phyloP scores from a whole-genome alignment of 2,797 vertebrate species.

The Pangasius sanitwongsei region DNA sequence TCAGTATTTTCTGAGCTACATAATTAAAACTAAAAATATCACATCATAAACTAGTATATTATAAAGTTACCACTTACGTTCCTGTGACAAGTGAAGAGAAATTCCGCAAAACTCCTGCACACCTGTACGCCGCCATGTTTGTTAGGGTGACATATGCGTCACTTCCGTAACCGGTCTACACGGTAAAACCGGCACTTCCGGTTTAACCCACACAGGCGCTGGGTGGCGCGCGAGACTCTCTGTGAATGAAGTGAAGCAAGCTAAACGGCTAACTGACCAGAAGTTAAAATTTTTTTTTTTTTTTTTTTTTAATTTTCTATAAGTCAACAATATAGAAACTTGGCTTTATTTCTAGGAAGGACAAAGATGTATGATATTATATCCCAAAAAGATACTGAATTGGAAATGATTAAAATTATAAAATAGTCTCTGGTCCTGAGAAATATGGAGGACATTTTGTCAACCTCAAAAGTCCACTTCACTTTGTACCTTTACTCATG shows the following conservation, averaged over 20 bases:
- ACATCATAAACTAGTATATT: not conserved
- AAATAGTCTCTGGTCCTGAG: not conserved
- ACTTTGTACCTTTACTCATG: not conserved
- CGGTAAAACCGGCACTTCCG: not conserved
- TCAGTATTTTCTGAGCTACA: not conserved
- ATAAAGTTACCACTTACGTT: constrained; percentile 65
- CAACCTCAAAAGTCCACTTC: not conserved
- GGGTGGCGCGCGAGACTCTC: not conserved
- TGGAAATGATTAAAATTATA: not conserved
- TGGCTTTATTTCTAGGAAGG: not conserved
- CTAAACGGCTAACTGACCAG: not conserved
- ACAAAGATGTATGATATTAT: not conserved
- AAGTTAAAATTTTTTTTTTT: not conserved
- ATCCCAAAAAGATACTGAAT: not conserved
- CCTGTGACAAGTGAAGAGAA: constrained; percentile 60
- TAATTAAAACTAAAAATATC: not conserved
- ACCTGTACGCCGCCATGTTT: constrained; percentile 74
- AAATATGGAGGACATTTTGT: not conserved
- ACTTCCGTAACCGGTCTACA: not conserved
- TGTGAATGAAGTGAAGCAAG: too few relatives aligned
- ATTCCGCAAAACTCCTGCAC: constrained; percentile 62
- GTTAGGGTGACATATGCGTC: constrained; percentile 41
- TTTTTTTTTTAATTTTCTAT: not conserved
- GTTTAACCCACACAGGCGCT: not conserved
- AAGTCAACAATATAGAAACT: not conserved